Conservation (phyloP, 2,888 invertebrate genomes). For the Cerceris ruficornis region DNA sequence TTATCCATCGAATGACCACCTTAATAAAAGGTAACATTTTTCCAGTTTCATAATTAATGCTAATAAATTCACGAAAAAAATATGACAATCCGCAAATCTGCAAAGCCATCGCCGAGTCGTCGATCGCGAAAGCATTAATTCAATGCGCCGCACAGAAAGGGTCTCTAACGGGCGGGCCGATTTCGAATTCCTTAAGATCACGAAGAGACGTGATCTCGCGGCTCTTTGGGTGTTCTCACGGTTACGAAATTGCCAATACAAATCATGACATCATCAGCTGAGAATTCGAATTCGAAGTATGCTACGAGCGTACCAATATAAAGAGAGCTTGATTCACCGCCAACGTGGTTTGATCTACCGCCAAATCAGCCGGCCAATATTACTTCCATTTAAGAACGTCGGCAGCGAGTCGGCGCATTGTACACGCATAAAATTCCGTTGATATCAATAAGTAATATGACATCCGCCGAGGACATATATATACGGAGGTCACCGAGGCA, state of each 20-base stretch:
- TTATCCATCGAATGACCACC: no score
- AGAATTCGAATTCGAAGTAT: conserved; percentile 61
- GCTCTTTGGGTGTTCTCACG: conserved; percentile 60
- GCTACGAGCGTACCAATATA: conserved; percentile 31
- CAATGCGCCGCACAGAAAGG: conserved; percentile 19
- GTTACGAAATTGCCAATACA: conserved; percentile 55
- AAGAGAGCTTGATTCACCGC: conserved; percentile 54
- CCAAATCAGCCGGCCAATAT: conserved; percentile 61
- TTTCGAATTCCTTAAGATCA: conserved; percentile 23
- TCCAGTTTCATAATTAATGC: no score
- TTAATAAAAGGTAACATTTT: no score
- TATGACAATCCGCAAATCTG: no score
- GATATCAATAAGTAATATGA: conserved; percentile 70
- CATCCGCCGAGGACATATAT: conserved; percentile 66
- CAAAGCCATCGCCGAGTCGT: no score
- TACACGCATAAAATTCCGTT: conserved; percentile 58
- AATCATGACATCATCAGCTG: conserved; percentile 63
- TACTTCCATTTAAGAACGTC: conserved; percentile 63
- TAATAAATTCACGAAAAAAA: no score
- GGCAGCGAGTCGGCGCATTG: conserved; percentile 39
- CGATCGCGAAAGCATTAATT: no score
- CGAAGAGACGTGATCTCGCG: conserved; percentile 6
- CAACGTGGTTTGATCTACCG: conserved; percentile 58
- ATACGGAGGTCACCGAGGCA: conserved; percentile 41
- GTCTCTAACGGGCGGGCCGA: conserved; percentile 5